A percentile compares a stretch with the other conserved stretches of the same genome.
phyloP scores from a whole-genome alignment of 1,140 invertebrate genomes.

The Saccostrea glomerata region DNA sequence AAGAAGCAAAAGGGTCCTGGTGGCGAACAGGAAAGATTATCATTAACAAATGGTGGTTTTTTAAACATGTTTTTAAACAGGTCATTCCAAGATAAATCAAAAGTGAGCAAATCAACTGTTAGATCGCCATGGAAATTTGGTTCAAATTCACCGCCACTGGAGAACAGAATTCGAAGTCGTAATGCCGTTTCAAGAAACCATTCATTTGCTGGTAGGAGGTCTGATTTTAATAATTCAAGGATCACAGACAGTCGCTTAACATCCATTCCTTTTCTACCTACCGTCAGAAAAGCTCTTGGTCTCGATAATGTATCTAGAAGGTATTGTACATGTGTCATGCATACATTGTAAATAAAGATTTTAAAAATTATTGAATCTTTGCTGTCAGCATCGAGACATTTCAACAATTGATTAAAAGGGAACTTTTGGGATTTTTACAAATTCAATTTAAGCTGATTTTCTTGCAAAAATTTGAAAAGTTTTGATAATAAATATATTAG shows the following conservation, averaged over 20 bases:
- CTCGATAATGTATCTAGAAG: constrained; percentile 39
- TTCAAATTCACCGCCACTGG: background rate
- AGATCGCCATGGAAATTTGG: background rate
- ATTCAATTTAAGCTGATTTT: too few relatives aligned
- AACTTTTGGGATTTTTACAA: too few relatives aligned
- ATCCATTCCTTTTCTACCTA: constrained; percentile 48
- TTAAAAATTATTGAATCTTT: background rate
- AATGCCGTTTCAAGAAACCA: background rate
- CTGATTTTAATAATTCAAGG: constrained; percentile 1
- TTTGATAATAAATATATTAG: too few relatives aligned
- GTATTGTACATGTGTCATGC: background rate
- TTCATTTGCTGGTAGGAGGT: background rate
- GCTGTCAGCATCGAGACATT: background rate
- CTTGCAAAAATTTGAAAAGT: too few relatives aligned
- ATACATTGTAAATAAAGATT: background rate
- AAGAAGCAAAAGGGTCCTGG: background rate
- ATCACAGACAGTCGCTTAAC: background rate
- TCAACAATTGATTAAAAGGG: background rate
- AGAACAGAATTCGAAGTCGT: background rate
- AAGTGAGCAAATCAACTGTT: background rate
- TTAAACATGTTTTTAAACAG: constrained; percentile 27
- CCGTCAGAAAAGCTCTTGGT: constrained; percentile 52
- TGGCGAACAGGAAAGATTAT: background rate
- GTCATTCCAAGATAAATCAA: constrained; percentile 27
- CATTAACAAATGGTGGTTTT: background rate